Base-by-base conservation (phyloP, 2,797 vertebrate species). In the Macropus fuliginosus region DNA sequence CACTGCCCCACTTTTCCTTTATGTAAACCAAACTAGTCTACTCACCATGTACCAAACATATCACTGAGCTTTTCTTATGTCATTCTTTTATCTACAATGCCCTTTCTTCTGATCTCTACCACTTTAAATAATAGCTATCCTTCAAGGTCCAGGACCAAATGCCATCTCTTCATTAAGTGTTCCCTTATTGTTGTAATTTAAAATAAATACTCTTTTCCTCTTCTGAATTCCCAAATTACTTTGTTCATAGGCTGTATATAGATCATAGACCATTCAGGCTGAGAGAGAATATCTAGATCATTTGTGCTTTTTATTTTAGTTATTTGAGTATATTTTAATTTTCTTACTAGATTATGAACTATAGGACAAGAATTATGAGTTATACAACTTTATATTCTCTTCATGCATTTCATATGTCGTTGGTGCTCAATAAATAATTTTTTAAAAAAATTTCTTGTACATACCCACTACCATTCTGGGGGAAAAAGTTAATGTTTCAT, bases 71-170 rank as follows among this genome's bases (percentile, higher is more conserved):
- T 29, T 34, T n/a, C 52, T 34, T 34, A 12, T 29, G 16, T 34
- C 21, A 11, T 62, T 56, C 27, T 18, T 92, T 54, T 0, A 0
- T 18, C 0, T 1, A 11, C 21, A 90, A 21, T 5, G 4, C 46
- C 8, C 56, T n/a, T 74, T 40, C n/a, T 18, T 55, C 74, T 55
- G 3, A 0, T 0, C 24, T 0, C 27, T n/a, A 5, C 16, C 0
- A 0, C 3, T 5, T n/a, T 81, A 56, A 54, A 57, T 54, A 24
- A 29, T 52, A 4, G 14, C 56, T 94, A 13, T 0, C 50, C 66
- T 40, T 74, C 18, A 74, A 74, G 12, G 18, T 0, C 18, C n/a
- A 40, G 6, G 66, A 74, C 40, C 59, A 34, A 62, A 62, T 62
- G 13, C 13, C 13, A 62, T 34, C n/a, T 74, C n/a, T 74, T n/a